Evolutionary conservation across 2,797 vertebrate species (phyloP).

Genomic region (Euphonia xanthogaster): DNA sequence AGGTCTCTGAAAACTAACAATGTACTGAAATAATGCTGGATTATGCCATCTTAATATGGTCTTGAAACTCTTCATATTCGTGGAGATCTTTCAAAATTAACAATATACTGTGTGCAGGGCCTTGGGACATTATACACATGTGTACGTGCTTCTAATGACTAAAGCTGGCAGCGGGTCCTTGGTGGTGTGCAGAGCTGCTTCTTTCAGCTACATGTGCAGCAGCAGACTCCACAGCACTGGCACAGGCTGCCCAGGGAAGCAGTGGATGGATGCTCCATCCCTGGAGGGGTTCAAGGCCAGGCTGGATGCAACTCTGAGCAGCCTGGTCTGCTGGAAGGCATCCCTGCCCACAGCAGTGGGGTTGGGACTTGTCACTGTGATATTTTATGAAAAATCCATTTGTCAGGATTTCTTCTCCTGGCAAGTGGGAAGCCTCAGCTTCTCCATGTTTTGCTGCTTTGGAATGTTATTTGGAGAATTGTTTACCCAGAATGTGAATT

Average conservation of each 20-base stretch:
- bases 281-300: neutral
- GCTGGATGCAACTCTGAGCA: neutral
- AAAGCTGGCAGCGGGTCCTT: neutral
- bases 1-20: neutral
- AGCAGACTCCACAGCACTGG: neutral
- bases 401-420: neutral
- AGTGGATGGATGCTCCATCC: neutral
- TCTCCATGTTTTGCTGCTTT: neutral
- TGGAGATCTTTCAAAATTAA: neutral
- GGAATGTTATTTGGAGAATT: too few species aligned
- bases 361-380: neutral
- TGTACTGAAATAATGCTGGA: neutral
- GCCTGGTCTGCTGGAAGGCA: neutral
- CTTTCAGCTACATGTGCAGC: neutral
- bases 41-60: neutral
- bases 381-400: neutral
- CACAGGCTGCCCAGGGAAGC: neutral
- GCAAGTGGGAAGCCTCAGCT: neutral
- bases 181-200: neutral
- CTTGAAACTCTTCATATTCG: neutral
- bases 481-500: too few species aligned
- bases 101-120: too few species aligned
- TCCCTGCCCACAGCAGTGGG: neutral
- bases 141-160: accelerated
- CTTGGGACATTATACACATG: neutral